Base-by-base conservation (phyloP, 2,888 invertebrate species). In the Pachycephus smyrnensis region DNA sequence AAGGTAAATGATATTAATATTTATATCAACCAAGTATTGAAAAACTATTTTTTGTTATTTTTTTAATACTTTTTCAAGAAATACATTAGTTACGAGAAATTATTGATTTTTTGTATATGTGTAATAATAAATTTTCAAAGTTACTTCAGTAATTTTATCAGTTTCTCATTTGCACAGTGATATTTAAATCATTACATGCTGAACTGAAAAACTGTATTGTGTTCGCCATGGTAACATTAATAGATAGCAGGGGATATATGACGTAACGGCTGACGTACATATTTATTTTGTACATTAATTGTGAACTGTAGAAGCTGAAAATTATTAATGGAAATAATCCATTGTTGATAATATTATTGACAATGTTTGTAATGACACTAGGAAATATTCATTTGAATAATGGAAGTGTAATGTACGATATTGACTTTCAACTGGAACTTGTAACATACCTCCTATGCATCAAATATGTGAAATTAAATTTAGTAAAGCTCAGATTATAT, bases 51-150 rank as follows among this genome's bases (percentile, higher is more conserved):
- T 68, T 74, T 36, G 15, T 37, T 77, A 30, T 75, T 75, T 77
- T 79, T 75, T 55, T 35, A 31, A 77, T 73, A 73, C 69, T 32
- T 6, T 73, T 9, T 37, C 35, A 37, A 69, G 71, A 40, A 77
- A 15, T 69, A 77, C 75, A 40, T 77, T 77, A 73, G 23, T 31
- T 71, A 23, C 77, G 76, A 76, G 75, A 77, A 77, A 73, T 55
- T 73, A 69, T 76, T 11, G 23, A 32, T 30, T 68, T 23, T 69
- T n/a, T 76, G 4, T 74, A 32, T 33, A 11, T 4, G 3, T n/a
- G 23, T 12, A 31, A 31, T 12, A 73, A 30, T 73, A 11, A 35
- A 33, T 37, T 33, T 9, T 23, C 11, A 23, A 33, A 12, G 31
- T 31, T 23, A n/a, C 6, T 37, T 30, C 30, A 36, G 23, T n/a